Conservation (phyloP, 2,113 vertebrate genomes). For the Xerus inauris region DNA sequence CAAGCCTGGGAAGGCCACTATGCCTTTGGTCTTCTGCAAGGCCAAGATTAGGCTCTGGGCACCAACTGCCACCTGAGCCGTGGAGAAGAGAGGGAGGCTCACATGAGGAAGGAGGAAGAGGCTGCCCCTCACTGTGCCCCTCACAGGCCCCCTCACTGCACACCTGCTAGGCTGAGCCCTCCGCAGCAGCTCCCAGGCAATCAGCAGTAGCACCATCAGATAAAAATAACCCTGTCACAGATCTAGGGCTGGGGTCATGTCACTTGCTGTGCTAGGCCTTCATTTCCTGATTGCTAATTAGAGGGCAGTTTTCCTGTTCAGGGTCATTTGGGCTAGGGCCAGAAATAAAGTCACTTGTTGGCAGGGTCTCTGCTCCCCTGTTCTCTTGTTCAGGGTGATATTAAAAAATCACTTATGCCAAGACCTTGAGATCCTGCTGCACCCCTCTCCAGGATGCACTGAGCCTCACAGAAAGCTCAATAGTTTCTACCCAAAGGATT, state of each 20-base stretch:
- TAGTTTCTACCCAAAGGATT: not conserved
- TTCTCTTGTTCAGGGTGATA: not conserved
- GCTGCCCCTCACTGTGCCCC: too few species aligned
- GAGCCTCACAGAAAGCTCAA: not conserved
- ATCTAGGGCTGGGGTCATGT: slow-evolving; percentile 52
- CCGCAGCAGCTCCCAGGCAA: slow-evolving; percentile 70
- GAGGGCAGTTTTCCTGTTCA: not conserved
- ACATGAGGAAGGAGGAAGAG: slow-evolving; percentile 63
- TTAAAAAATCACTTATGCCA: not conserved
- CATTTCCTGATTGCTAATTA: slow-evolving; percentile 47
- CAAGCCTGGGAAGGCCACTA: not conserved
- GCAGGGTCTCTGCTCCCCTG: not conserved
- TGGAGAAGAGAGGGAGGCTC: not conserved
- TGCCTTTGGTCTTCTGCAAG: not conserved
- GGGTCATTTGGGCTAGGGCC: not conserved
- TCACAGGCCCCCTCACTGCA: slow-evolving; percentile 80
- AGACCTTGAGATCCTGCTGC: not conserved
- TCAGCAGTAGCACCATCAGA: slow-evolving; percentile 80
- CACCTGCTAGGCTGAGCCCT: slow-evolving; percentile 27
- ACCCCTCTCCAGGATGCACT: not conserved
- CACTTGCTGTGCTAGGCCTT: slow-evolving; percentile 7
- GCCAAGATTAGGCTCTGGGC: not conserved
- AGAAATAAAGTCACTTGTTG: not conserved
- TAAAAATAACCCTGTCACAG: slow-evolving; percentile 82
- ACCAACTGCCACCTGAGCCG: not conserved